Percentiles rank a stretch among this genome's conserved stretches.
Conservation (phyloP, 2,113 vertebrate genomes). For the Falcunculus frontatus region DNA sequence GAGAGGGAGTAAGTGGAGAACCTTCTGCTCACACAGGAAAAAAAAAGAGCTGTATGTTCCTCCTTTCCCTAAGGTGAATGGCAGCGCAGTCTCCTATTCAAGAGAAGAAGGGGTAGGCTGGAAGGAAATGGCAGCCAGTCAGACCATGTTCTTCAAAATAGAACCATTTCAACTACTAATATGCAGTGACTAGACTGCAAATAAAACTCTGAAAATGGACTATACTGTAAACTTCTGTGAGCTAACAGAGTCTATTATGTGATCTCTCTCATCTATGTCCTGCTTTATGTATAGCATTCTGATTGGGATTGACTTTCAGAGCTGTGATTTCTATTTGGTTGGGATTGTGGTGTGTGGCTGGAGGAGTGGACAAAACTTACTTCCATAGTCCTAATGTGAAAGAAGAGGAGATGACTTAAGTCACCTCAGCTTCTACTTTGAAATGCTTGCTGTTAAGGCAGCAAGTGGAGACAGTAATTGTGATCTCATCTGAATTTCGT, state of each 20-base stretch:
- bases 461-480: not conserved
- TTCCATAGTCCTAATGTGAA: not conserved
- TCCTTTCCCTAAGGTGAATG: not conserved
- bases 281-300: not conserved
- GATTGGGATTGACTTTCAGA: not conserved
- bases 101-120: not conserved
- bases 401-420: not conserved
- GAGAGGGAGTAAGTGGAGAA: not conserved
- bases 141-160: not conserved
- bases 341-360: not conserved
- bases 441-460: not conserved
- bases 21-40: not conserved
- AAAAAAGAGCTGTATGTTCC: not conserved
- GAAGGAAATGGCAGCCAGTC: not conserved
- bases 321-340: not conserved
- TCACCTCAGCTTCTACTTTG: not conserved
- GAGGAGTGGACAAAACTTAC: not conserved
- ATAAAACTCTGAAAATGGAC: not conserved
- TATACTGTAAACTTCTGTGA: not conserved
- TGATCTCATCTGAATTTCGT: not conserved
- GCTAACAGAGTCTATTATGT: not conserved
- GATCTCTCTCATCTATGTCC: not conserved
- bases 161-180: not conserved
- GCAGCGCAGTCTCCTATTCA: not conserved
- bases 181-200: not conserved